Evolutionary conservation across 2,113 vertebrate genomes (phyloP), one percentile per base, ranked within the genome.

Genomic region (Vireo altiloquus): DNA sequence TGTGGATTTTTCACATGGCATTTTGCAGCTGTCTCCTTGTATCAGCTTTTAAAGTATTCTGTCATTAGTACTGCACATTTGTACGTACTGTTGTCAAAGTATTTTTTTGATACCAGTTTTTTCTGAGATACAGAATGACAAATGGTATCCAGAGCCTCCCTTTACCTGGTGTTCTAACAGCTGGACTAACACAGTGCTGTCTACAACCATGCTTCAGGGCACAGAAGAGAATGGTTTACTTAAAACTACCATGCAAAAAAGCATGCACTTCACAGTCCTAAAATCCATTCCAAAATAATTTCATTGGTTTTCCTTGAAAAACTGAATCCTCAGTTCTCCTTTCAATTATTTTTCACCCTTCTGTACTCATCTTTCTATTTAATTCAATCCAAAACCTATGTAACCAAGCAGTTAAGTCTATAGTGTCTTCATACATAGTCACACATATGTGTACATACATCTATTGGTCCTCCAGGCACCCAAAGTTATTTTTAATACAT

Each of bases 21-120:
- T 89, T 92, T 90, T 69, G 76, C 88, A 96, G 86, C 82, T 94
- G 85, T 89, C 79, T 77, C n/a, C 42, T 35, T 78, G 30, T 65
- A 86, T 87, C 70, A 87, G 35, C 28, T 82, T 93, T 68, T 76
- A 44, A 82, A 75, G 5, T 79, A 39, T 33, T 71, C 65, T 47
- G 9, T 53, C 84, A 40, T 89, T 85, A 0, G 5, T 16, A 1
- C 57, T 68, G 52, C 65, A 35, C 28, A 47, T 61, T 56, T 20
- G 19, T 21, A 37, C 1, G 2, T 60, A 40, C 30, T 82, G 21
- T 31, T 3, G 2, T 28, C 47, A 20, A 68, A 47, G 27, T 53
- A 49, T 64, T 69, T 85, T 68, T 61, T 79, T 56, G 17, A 23
- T 68, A 68, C 15, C 23, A 56, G 1, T 46, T 84, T 90, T 10